Evolutionary conservation across 2,113 vertebrate genomes (phyloP).

Genomic region (Sinosuthora webbiana): DNA sequence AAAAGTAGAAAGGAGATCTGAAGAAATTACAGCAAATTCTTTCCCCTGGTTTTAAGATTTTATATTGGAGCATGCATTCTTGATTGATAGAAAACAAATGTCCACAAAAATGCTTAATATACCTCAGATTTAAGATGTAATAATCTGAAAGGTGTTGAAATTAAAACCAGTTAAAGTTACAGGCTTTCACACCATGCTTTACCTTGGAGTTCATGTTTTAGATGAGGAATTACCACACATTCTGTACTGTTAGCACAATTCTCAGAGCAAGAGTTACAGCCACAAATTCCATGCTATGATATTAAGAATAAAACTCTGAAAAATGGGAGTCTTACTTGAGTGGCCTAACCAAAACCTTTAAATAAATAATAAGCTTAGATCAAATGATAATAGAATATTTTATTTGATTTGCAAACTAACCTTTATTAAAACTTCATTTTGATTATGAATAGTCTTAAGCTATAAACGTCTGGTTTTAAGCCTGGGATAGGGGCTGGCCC

Average conservation of each 20-base stretch:
- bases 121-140: neutral
- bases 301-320: neutral
- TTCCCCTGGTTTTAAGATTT: neutral
- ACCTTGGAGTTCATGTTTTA: neutral
- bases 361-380: neutral
- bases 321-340: neutral
- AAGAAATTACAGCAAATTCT: neutral
- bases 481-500: neutral
- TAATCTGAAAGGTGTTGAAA: constrained; percentile 28
- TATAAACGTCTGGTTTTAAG: neutral
- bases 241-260: neutral
- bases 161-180: constrained; percentile 25
- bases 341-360: neutral
- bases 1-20: neutral
- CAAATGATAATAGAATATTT: neutral
- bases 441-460: neutral
- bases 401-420: neutral
- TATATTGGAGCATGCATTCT: neutral
- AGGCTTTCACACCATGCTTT: constrained; percentile 16
- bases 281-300: neutral
- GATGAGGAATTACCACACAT: neutral
- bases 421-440: neutral
- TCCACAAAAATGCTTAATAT: neutral
- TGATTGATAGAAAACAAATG: constrained; percentile 15
- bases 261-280: neutral